These are phyloP conservation scores for Alloscopus bannaensis DNA, from an alignment of 2,888 invertebrate species.

Conservation along the genomic window DNA sequence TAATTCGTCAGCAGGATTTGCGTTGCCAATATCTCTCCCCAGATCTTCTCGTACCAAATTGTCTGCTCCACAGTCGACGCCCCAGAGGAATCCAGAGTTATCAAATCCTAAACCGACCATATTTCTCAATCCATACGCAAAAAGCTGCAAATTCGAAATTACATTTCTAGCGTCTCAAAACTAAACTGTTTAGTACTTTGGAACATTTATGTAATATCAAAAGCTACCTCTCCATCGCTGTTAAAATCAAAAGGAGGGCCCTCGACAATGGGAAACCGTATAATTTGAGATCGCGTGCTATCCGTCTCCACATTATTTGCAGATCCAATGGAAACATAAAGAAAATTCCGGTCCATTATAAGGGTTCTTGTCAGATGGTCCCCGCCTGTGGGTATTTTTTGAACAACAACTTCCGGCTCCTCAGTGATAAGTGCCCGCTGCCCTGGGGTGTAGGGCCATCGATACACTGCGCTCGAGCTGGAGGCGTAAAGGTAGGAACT, in stretches of 20 bases:
- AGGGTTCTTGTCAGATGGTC: constrained; percentile 65
- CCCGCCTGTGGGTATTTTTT: constrained; percentile 45
- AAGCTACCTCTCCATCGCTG: not conserved
- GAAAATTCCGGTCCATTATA: constrained; percentile 44
- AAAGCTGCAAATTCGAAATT: constrained; percentile 42
- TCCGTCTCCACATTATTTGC: constrained; percentile 62
- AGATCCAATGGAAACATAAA: constrained; percentile 63
- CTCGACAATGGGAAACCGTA: constrained; percentile 46
- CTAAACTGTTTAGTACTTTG: not conserved
- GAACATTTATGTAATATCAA: not conserved
- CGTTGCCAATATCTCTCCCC: constrained; percentile 67
- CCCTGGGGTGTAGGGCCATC: constrained; percentile 70
- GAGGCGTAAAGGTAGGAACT: constrained; percentile 66
- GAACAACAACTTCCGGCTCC: constrained; percentile 54
- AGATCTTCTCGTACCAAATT: constrained; percentile 56
- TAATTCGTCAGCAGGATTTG: constrained; percentile 69
- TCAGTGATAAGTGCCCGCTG: constrained; percentile 37
- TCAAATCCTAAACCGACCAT: constrained; percentile 65
- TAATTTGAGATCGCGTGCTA: constrained; percentile 58
- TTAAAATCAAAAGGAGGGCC: constrained; percentile 30
- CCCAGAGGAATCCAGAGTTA: constrained; percentile 44
- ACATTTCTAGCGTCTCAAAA: not conserved
- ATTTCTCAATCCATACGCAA: constrained; percentile 64
- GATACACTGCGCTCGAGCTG: constrained; percentile 50
- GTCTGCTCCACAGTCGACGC: constrained; percentile 60